These are phyloP conservation scores for Bursaphelenchus okinawaensis DNA, from an alignment of 2,888 invertebrate genomes.

Conservation along the genomic window DNA sequence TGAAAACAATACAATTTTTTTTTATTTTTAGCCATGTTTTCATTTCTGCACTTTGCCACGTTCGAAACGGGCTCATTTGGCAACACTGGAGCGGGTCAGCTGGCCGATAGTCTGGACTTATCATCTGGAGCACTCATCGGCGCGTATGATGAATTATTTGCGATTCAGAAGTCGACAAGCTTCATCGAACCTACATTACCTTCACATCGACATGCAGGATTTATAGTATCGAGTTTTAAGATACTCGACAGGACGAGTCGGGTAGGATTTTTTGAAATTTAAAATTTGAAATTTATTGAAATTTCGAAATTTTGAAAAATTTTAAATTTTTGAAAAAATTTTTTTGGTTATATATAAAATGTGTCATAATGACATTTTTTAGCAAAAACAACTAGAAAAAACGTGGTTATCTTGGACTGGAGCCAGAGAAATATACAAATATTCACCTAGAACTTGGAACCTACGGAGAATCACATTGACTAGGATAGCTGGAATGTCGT, in stretches of 20 bases:
- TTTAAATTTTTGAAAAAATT: too few relatives aligned
- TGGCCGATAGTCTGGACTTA: conserved; percentile 25
- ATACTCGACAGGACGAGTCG: conserved; percentile 34
- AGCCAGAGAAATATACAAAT: conserved; percentile 55
- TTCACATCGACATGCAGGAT: conserved; percentile 46
- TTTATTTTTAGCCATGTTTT: conserved; percentile 49
- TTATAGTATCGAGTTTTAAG: conserved; percentile 50
- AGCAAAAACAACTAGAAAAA: conserved; percentile 1
- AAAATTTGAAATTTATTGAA: neutral
- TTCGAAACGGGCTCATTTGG: conserved; percentile 34
- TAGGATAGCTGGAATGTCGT: conserved; percentile 33
- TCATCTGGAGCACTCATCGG: conserved; percentile 28
- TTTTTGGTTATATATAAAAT: neutral
- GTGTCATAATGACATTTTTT: neutral
- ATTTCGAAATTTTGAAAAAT: too few relatives aligned
- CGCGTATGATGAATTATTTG: conserved; percentile 48
- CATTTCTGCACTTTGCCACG: conserved; percentile 47
- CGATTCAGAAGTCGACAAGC: conserved; percentile 40
- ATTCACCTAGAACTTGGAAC: conserved; percentile 52
- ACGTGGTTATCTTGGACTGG: conserved; percentile 53
- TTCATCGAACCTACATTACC: conserved; percentile 10
- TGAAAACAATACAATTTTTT: neutral
- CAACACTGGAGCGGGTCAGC: conserved; percentile 3
- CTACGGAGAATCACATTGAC: conserved; percentile 46
- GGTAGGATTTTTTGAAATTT: neutral